Evolutionary conservation across 2,888 invertebrate species (phyloP).

Genomic region (Lepidocyrtinus sp.): DNA sequence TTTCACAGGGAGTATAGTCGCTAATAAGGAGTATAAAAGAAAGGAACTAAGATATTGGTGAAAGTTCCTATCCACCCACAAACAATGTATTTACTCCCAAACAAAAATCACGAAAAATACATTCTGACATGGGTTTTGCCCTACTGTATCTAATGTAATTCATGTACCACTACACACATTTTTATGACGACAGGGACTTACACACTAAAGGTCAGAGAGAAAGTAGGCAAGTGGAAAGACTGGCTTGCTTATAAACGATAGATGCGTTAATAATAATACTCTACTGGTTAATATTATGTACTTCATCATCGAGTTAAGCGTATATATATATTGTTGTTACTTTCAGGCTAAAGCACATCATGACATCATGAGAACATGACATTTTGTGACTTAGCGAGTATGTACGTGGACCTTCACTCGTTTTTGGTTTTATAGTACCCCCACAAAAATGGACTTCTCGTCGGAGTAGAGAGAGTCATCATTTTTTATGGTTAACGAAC

Average conservation of each 20-base stretch:
- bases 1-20: too few relatives aligned
- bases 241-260: background rate
- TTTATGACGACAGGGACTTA: background rate
- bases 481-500: background rate
- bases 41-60: background rate
- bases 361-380: background rate
- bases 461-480: background rate
- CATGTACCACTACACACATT: background rate
- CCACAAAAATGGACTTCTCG: too few relatives aligned
- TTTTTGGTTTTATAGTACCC: too few relatives aligned
- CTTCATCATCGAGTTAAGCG: too few relatives aligned
- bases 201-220: background rate
- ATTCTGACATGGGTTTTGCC: background rate
- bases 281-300: background rate
- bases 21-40: background rate
- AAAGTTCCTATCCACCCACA: background rate
- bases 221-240: too few relatives aligned
- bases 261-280: background rate
- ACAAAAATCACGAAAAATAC: background rate
- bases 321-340: too few relatives aligned
- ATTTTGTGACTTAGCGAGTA: too few relatives aligned
- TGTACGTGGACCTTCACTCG: too few relatives aligned
- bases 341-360: background rate
- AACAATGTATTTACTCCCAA: background rate
- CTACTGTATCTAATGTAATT: background rate